These are phyloP conservation scores for Drosophila navojoa DNA, from an alignment of 1,140 invertebrate species.

Conservation along the genomic window DNA sequence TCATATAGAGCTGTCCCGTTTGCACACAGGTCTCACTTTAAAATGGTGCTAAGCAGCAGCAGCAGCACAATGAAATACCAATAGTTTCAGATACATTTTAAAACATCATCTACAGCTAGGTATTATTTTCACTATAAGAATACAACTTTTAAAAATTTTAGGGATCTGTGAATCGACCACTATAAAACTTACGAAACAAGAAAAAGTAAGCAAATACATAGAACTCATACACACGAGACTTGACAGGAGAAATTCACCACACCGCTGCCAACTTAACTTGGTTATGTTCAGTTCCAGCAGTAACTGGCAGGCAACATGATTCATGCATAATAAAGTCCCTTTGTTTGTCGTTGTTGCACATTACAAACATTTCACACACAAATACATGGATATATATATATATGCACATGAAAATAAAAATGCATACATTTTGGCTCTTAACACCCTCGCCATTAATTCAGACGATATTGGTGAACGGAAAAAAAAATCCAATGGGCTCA, in stretches of 20 bases:
- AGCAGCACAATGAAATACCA: constrained; percentile 24
- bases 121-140: neutral
- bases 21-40: constrained; percentile 45
- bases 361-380: constrained; percentile 15
- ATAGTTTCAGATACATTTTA: constrained; percentile 12
- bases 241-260: constrained; percentile 62
- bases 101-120: neutral
- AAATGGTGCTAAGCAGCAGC: constrained; percentile 40
- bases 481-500: constrained; percentile 21
- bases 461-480: constrained; percentile 26
- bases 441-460: constrained; percentile 52
- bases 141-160: too few relatives aligned
- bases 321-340: constrained; percentile 62
- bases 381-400: constrained; percentile 14
- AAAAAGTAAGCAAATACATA: neutral
- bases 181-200: neutral
- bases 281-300: constrained; percentile 52
- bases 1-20: constrained; percentile 50
- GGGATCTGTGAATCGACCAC: too few relatives aligned
- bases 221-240: neutral
- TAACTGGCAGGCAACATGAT: constrained; percentile 52
- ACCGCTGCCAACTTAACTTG: constrained; percentile 53
- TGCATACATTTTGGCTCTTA: constrained; percentile 49
- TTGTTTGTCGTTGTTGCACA: constrained; percentile 69
- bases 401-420: constrained; percentile 24